Conservation (phyloP, 2,888 invertebrate genomes). For the Pardosa pseudoannulata region DNA sequence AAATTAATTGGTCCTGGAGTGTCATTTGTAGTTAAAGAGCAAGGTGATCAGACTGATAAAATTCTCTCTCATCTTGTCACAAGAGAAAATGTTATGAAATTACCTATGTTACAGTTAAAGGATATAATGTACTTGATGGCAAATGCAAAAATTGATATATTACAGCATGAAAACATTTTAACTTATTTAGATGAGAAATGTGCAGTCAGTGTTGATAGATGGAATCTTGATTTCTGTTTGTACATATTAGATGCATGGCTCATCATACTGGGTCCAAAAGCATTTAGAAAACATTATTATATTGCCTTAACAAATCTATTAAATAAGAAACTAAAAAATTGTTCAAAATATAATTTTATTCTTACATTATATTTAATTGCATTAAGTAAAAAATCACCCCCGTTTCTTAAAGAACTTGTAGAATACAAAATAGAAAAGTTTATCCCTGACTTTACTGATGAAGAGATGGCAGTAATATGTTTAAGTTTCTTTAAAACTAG, state of each 20-base stretch:
- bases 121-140: constrained; percentile 44
- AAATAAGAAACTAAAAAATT: constrained; percentile 39
- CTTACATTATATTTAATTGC: constrained; percentile 61
- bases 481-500: constrained; percentile 60
- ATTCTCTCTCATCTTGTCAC: constrained; percentile 29
- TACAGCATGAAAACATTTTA: constrained; percentile 23
- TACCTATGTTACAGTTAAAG: constrained; percentile 41
- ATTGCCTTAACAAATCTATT: constrained; percentile 35
- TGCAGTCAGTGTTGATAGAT: constrained; percentile 50
- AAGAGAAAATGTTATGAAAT: constrained; percentile 59
- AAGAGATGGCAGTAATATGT: constrained; percentile 53
- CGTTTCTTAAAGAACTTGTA: constrained; percentile 44
- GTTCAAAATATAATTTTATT: constrained; percentile 50
- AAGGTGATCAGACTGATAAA: constrained; percentile 27
- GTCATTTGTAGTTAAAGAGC: constrained; percentile 25
- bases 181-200: constrained; percentile 65
- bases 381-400: constrained; percentile 39
- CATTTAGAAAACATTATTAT: constrained; percentile 43
- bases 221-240: constrained; percentile 52
- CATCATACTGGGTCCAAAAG: constrained; percentile 45
- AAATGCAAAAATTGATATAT: constrained; percentile 28
- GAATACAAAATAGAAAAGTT: constrained; percentile 38
- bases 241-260: constrained; percentile 65
- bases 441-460: constrained; percentile 29
- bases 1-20: constrained; percentile 25